These are phyloP conservation scores for Meleagris gallopavo DNA, from an alignment of 2,113 vertebrate genomes.

Conservation along the genomic window DNA sequence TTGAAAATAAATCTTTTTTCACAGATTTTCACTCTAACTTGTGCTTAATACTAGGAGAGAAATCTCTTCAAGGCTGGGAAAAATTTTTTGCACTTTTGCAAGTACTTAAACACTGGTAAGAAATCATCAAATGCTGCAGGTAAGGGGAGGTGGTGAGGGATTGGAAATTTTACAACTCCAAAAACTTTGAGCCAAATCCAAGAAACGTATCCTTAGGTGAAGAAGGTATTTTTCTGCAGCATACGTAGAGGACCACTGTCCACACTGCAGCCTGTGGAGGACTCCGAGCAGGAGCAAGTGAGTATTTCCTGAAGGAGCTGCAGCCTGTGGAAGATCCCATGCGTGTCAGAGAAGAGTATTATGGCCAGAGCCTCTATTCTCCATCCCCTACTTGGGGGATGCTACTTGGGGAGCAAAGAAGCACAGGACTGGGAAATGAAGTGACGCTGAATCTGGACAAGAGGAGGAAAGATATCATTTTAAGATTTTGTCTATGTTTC, in stretches of 20 bases:
- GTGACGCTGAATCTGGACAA: not conserved
- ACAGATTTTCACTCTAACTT: not conserved
- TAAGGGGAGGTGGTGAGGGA: not conserved
- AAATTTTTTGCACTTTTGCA: not conserved
- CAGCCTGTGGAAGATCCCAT: not conserved
- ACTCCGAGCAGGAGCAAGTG: not conserved
- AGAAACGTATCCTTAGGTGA: too few relatives aligned
- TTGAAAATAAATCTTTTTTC: not conserved
- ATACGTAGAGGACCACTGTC: not conserved
- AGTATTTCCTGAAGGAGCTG: not conserved
- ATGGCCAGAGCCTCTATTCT: too few relatives aligned
- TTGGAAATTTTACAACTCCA: not conserved
- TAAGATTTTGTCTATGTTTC: not conserved
- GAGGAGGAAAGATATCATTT: not conserved
- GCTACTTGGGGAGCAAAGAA: fast-evolving
- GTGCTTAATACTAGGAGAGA: not conserved
- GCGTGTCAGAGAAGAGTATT: not conserved
- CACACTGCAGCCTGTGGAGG: not conserved
- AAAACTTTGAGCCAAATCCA: not conserved
- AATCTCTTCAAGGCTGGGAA: not conserved
- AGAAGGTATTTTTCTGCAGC: not conserved
- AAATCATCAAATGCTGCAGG: not conserved
- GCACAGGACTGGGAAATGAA: not conserved
- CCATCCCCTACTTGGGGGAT: not conserved
- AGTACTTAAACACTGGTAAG: not conserved